Base-by-base conservation (phyloP, 2,797 vertebrate genomes). In the Babyrousa celebensis region DNA sequence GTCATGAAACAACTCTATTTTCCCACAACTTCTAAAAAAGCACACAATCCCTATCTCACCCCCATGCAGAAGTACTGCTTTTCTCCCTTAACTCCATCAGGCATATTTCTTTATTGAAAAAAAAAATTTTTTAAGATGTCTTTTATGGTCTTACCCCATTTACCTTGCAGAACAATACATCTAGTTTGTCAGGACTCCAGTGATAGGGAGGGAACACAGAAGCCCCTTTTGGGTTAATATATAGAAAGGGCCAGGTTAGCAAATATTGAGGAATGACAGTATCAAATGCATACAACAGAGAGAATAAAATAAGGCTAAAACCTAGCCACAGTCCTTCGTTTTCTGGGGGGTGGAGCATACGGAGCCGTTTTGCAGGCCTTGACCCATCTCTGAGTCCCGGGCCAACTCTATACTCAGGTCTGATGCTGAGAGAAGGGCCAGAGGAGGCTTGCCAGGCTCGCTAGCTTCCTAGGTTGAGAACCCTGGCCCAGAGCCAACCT, bases 101-200 rank as follows among this genome's bases (percentile, higher is more conserved):
- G 65, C 7, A 18, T 3, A 25, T 43, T 95, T 89, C 58, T 82
- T 75, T 8, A 48, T 25, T 52, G 25, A 65, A 32, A 5, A 32
- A 8, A 65, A 27, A 14, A 1, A 20, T 54, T 32, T 8, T 3
- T 65, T 63, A 84, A 71, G 29, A 43, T 58, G 20, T 32, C 36
- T 96, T 89, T 72, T 65, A 89, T 6, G 63, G n/a, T 4, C 87
- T 32, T 48, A 78, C 29, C 27, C 20, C 54, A 21, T 95, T 94
- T 83, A 75, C 23, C 36, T 86, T 96, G 88, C 62, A 43, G 48
- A 79, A 43, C 63, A 90, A 67, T 54, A 36, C 9, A 10, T 27
- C 60, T 78, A 52, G 14, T 77, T 85, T 89, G 40, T 62, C 75
- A 27, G n/a, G 18, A 80, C 67, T 79, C 70, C n/a, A 52, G 0